Evolutionary conservation across 2,888 invertebrate species (phyloP).

Genomic region (Nesidiocoris tenuis): DNA sequence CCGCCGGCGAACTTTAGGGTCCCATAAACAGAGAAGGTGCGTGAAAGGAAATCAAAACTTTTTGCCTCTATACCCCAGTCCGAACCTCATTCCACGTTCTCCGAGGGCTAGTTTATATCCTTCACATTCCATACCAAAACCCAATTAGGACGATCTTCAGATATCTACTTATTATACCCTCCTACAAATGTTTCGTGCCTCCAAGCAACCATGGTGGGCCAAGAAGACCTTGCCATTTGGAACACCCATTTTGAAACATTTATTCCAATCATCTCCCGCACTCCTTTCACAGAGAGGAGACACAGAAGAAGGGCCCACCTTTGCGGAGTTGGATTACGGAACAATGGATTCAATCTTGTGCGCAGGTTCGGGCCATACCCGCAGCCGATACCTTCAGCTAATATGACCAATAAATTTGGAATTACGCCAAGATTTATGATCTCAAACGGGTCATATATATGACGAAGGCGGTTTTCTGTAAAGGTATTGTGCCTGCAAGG

Average conservation of each 20-base stretch:
- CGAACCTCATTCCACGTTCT: not conserved
- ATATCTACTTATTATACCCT: constrained; percentile 11
- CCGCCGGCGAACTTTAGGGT: not conserved
- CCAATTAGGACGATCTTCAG: constrained; percentile 21
- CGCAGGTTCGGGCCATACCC: no score
- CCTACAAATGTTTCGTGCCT: not conserved
- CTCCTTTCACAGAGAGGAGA: not conserved
- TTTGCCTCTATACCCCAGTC: not conserved
- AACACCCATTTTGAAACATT: not conserved
- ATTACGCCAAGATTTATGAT: no score
- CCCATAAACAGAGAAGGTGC: not conserved
- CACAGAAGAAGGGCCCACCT: not conserved
- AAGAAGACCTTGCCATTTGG: constrained; percentile 22
- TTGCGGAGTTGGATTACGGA: not conserved
- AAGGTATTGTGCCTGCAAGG: no score
- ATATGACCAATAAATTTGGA: no score
- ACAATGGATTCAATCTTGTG: not conserved
- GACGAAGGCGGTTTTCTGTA: no score
- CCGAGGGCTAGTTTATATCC: not conserved
- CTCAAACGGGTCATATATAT: no score
- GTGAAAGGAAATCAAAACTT: constrained; percentile 1
- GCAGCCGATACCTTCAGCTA: no score
- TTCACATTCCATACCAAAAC: constrained; percentile 1
- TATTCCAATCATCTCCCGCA: not conserved
- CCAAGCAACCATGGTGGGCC: not conserved